Evolutionary conservation across 30 jellyfish, hydroid and myxozoan genomes (phyloP), one percentile per base, ranked within the genome.

Genomic region (Catostylus mosaicus): DNA sequence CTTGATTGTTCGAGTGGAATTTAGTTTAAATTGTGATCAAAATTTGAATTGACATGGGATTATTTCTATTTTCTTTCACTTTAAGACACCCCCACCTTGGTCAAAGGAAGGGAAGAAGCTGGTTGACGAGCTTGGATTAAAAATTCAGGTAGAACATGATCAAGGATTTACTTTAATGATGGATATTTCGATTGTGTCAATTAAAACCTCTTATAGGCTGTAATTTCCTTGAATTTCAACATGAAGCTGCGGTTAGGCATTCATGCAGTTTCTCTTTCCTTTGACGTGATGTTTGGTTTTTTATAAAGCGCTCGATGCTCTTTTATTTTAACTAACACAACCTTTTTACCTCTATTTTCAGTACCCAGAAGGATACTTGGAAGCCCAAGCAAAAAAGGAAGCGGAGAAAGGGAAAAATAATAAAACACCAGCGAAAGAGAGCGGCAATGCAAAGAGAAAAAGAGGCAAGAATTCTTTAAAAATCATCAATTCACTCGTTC

Each of bases 351-450:
- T 7, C 29, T 52, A 10, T 52, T 20, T 20, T 23, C 43, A 92
- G 98, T 92, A 92, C 73, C 98, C 98, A 27, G 97, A 85, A 23
- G 98, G 98, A 0, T 92, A 92, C 70, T 81, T 92, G 20, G 98
- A 92, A 78, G 98, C 97, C 1, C 97, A 92, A 76, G 98, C 95
- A n/a, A 86, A 87, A 56, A 92, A 92, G 61, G 96, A 86, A 52
- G 93, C 89, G 3, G 97, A 83, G 30, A 90, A 82, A 23, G 79
- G 54, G 18, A 82, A 76, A 26, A 56, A 74, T 48, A 54, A 57
- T 20, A 59, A 51, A 54, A 59, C 85, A 16, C 82, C 82, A 3
- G 46, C 78, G 18, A 80, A 80, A 34, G 90, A 80, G 29, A 80
- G 30, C 40, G 22, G 52, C 30, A 40, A 35, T 26, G 27, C 54